These are phyloP conservation scores for Chiroxiphia lanceolata DNA, from an alignment of 2,797 vertebrate genomes.

Conservation along the genomic window DNA sequence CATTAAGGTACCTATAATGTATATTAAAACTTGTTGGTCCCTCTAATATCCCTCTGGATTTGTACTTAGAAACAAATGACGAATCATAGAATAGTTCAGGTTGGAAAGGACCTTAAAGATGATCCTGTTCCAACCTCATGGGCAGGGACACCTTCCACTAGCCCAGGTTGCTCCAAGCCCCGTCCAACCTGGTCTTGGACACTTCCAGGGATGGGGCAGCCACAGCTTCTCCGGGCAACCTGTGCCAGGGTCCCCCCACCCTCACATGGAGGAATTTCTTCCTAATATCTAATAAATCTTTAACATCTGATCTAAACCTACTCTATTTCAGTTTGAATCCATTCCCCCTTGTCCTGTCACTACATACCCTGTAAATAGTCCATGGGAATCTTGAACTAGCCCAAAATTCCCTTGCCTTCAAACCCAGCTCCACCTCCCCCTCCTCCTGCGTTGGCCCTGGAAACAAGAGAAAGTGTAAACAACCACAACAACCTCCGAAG, in stretches of 20 bases:
- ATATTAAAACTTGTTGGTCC: background rate
- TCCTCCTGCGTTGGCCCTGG: background rate
- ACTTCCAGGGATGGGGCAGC: background rate
- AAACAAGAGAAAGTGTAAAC: slow-evolving; percentile 11
- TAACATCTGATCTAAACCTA: background rate
- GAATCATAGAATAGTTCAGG: background rate
- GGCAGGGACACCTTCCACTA: background rate
- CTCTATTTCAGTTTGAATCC: background rate
- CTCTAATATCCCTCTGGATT: background rate
- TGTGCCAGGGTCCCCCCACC: background rate
- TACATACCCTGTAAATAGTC: background rate
- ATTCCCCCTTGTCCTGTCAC: background rate
- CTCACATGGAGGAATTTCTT: rapidly evolving
- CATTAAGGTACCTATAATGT: background rate
- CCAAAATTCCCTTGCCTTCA: background rate
- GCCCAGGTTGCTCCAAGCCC: background rate
- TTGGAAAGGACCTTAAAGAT: rapidly evolving
- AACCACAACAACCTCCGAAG: slow-evolving; percentile 3
- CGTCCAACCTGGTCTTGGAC: background rate
- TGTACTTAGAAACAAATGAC: background rate
- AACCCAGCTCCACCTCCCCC: background rate
- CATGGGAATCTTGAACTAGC: background rate
- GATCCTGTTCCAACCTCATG: rapidly evolving
- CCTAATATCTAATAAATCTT: background rate
- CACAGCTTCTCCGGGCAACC: background rate